Conservation (phyloP, 2,888 invertebrate species). For the Clunio marinus region DNA sequence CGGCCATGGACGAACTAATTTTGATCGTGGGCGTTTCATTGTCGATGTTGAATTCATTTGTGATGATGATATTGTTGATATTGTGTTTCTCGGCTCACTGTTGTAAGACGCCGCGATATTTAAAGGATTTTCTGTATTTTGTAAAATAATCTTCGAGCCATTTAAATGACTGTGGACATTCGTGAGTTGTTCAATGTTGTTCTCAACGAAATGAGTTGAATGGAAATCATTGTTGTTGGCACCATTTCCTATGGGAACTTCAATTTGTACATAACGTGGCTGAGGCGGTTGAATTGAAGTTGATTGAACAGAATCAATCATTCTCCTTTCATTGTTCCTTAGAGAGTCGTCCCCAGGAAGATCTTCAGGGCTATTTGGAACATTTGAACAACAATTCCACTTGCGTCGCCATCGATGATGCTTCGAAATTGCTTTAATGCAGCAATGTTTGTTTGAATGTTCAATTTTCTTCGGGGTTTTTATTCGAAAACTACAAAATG, state of each 20-base stretch:
- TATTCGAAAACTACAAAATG: constrained; percentile 50
- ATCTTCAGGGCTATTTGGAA: constrained; percentile 57
- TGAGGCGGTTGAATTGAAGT: constrained; percentile 36
- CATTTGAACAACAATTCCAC: constrained; percentile 59
- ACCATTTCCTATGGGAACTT: constrained; percentile 39
- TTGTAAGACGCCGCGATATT: constrained; percentile 43
- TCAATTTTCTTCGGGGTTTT: constrained; percentile 44
- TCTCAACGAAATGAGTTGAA: neutral
- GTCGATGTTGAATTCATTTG: constrained; percentile 37
- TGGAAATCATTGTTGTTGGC: constrained; percentile 13
- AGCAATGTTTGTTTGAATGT: constrained; percentile 44
- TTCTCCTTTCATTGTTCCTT: constrained; percentile 46
- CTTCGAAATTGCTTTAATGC: constrained; percentile 49
- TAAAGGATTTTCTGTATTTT: neutral
- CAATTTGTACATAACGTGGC: constrained; percentile 39
- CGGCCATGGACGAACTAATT: constrained; percentile 46
- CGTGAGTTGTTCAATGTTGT: neutral
- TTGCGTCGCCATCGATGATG: constrained; percentile 53
- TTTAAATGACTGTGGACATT: neutral
- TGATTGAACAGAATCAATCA: constrained; percentile 39
- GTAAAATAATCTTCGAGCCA: neutral
- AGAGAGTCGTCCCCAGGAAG: constrained; percentile 54
- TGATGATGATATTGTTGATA: constrained; percentile 42
- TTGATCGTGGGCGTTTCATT: constrained; percentile 40
- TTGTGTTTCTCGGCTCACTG: constrained; percentile 46